Evolutionary conservation across 2,113 vertebrate genomes (phyloP).

Genomic region (Balaenoptera acutorostrata): DNA sequence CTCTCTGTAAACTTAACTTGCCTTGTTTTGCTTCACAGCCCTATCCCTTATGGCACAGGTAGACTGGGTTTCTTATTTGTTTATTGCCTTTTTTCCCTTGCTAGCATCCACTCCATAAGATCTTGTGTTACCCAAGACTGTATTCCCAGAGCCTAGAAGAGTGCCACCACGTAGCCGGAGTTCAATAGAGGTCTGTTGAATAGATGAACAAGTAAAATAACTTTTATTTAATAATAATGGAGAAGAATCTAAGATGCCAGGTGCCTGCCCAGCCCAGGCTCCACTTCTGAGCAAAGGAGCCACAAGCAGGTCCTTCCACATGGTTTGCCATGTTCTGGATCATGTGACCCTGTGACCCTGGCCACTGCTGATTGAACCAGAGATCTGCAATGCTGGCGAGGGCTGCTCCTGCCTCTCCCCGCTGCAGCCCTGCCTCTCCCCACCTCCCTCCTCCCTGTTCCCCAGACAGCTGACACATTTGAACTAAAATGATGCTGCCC

Average conservation of each 20-base stretch:
- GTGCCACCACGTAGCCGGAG: not conserved
- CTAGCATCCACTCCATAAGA: not conserved
- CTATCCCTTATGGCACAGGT: not conserved
- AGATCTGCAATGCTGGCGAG: too few species aligned
- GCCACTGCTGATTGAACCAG: not conserved
- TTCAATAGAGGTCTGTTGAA: not conserved
- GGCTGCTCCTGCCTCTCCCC: not conserved
- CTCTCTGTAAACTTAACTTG: not conserved
- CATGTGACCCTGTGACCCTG: not conserved
- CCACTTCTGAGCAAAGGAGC: not conserved
- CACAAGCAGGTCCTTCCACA: too few species aligned
- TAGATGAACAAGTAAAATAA: not conserved
- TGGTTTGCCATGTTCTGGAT: not conserved
- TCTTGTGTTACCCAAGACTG: not conserved
- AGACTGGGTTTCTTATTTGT: not conserved
- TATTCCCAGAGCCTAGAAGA: not conserved
- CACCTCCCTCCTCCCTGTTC: not conserved
- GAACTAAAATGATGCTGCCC: not conserved
- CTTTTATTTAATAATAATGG: not conserved
- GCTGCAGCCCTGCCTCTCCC: not conserved
- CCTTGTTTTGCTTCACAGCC: not conserved
- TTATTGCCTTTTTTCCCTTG: not conserved
- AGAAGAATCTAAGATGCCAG: not conserved
- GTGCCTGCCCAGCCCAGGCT: not conserved
- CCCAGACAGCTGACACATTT: not conserved